A percentile compares a stretch with the other conserved stretches of the same genome.
These are phyloP conservation scores for Drosophila tani DNA, from an alignment of 1,140 invertebrate species.

Conservation along the genomic window DNA sequence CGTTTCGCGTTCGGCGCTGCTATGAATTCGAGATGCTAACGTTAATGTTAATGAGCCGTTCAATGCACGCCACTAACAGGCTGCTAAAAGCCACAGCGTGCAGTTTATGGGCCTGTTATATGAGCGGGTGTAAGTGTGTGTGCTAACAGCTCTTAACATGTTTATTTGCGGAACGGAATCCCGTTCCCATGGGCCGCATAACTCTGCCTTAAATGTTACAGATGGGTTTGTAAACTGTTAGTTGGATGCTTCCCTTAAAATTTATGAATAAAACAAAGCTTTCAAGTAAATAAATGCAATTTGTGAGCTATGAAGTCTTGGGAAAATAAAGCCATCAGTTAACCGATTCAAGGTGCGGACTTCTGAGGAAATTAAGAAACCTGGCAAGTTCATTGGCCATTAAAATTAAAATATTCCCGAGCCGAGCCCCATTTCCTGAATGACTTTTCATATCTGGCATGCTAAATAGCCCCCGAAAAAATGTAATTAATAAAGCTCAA, in stretches of 20 bases:
- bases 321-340: not conserved
- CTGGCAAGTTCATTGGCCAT: slow-evolving; percentile 32
- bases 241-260: not conserved
- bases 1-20: slow-evolving; percentile 65
- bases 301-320: not conserved
- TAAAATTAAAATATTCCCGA: slow-evolving; percentile 26
- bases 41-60: slow-evolving; percentile 75
- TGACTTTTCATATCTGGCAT: slow-evolving; percentile 52
- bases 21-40: slow-evolving; percentile 62
- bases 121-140: slow-evolving; percentile 3
- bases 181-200: slow-evolving; percentile 7
- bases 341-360: not conserved
- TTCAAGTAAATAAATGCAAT: not conserved
- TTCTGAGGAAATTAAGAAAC: slow-evolving; percentile 3
- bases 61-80: slow-evolving; percentile 60
- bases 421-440: slow-evolving; percentile 40
- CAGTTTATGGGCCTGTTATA: slow-evolving; percentile 55
- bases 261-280: not conserved
- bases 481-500: slow-evolving; percentile 52
- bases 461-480: slow-evolving; percentile 39
- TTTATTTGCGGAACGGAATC: slow-evolving; percentile 30
- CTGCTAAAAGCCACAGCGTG: slow-evolving; percentile 65
- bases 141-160: slow-evolving; percentile 24
- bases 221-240: slow-evolving; percentile 1
- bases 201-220: not conserved